Evolutionary conservation across 2,888 invertebrate species (phyloP), one percentile per base, ranked within the genome.

Genomic region (Sinhomidia bicolor): DNA sequence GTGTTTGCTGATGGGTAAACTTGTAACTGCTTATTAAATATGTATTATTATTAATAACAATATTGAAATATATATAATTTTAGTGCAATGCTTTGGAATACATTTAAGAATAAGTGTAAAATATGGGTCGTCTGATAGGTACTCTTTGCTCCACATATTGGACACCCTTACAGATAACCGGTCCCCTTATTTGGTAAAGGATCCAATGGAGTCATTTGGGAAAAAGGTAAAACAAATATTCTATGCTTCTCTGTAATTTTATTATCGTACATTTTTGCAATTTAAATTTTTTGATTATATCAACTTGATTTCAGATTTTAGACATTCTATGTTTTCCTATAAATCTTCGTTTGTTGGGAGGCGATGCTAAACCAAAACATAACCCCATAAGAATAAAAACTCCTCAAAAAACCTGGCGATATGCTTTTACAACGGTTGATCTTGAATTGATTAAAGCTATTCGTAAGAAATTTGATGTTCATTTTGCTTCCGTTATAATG

Each of bases 151-250:
- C 4, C 89, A 90, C 44, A 89, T 90, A 62, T 60, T 90, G 23
- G 89, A 90, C 51, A 44, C 82, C 2, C 79, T 90, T 6, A 90
- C 90, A 7, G 89, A 82, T 32, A 81, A 80, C 41, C 26, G 57
- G 17, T 89, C 90, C 12, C 90, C 90, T 23, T 90, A 90, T 65
- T 62, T 90, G 20, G 90, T 90, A 1, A 90, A 90, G 57, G 89
- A 90, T 26, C 86, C 87, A 7, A 83, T 88, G 26, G 89, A 90
- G 12, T 84, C 89, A 1, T 57, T 83, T n/a, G 54, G 26, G 6
- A 89, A 89, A 36, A 89, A 44, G 76, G 90, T 90, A 36, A 20
- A 44, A 10, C 41, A 36, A 41, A 68, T 68, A 7, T 65, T 26
- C 26, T 6, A 29, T n/a, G n/a, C n/a, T n/a, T n/a, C n/a, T n/a